Conservation (phyloP, 1,140 invertebrate species). For the Ectropis grisescens region DNA sequence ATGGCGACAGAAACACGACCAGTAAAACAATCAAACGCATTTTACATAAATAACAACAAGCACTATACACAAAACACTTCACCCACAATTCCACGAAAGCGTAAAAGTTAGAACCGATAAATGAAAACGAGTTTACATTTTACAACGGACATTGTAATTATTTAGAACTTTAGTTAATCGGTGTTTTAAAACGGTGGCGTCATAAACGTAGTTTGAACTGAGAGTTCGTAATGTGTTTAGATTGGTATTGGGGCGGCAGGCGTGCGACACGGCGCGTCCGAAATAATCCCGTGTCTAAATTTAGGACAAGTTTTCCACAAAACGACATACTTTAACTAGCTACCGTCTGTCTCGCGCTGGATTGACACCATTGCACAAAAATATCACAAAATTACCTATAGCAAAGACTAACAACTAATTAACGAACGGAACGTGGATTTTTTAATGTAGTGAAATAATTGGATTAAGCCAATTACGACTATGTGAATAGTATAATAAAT, state of each 20-base stretch:
- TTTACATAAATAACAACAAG: constrained; percentile 9
- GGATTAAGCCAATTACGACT: too few relatives aligned
- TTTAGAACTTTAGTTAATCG: constrained; percentile 13
- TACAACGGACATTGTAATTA: constrained; percentile 13
- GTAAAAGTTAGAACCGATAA: constrained; percentile 9
- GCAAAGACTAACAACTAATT: too few relatives aligned
- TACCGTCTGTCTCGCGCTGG: constrained; percentile 18
- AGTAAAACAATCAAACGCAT: constrained; percentile 12
- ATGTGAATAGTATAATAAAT: too few relatives aligned
- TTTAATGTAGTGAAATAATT: too few relatives aligned
- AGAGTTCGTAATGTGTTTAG: constrained; percentile 43
- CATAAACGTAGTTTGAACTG: constrained; percentile 38
- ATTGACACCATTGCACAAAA: constrained; percentile 6
- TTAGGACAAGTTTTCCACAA: constrained; percentile 55
- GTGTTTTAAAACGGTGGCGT: constrained; percentile 22
- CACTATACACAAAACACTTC: constrained; percentile 4
- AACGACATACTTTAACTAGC: constrained; percentile 51
- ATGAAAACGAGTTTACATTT: constrained; percentile 17
- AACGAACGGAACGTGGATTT: too few relatives aligned
- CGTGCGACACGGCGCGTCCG: constrained; percentile 40
- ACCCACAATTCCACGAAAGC: background rate
- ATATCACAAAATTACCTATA: too few relatives aligned
- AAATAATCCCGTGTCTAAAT: constrained; percentile 60
- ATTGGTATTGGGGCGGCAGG: constrained; percentile 34
- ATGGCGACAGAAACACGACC: constrained; percentile 11